These are phyloP conservation scores for Armadillidium nasatum DNA, from an alignment of 1,140 invertebrate genomes.

Conservation along the genomic window DNA sequence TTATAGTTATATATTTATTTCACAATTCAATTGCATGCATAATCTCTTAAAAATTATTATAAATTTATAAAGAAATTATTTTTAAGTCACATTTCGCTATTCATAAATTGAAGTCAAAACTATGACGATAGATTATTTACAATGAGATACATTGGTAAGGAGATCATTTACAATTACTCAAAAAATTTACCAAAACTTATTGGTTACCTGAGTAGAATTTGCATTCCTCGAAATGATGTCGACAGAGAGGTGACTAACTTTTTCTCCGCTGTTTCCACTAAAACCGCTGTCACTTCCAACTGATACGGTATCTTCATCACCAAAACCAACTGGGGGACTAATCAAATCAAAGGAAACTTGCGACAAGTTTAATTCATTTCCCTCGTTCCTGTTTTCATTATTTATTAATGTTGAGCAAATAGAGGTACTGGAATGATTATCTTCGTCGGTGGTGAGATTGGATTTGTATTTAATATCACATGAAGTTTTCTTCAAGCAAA, in stretches of 20 bases:
- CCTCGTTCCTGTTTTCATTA: background rate
- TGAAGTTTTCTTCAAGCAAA: background rate
- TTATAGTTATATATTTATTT: no score
- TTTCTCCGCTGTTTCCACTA: constrained; percentile 35
- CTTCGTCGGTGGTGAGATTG: background rate
- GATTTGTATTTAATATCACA: constrained; percentile 23
- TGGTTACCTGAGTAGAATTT: constrained; percentile 1
- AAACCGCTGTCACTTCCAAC: constrained; percentile 38
- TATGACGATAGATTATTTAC: background rate
- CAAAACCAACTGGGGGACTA: constrained; percentile 36
- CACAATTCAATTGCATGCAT: constrained; percentile 27
- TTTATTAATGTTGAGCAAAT: constrained; percentile 17
- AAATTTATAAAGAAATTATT: constrained; percentile 32
- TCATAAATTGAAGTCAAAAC: constrained; percentile 17
- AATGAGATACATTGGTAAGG: background rate
- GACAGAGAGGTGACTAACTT: background rate
- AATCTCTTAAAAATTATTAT: constrained; percentile 35
- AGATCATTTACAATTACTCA: background rate
- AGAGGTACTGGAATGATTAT: constrained; percentile 23
- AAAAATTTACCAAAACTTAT: constrained; percentile 24
- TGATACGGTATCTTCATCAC: constrained; percentile 30
- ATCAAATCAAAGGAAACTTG: constrained; percentile 21
- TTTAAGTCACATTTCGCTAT: constrained; percentile 24
- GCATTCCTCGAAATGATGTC: constrained; percentile 17
- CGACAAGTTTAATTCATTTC: background rate